Evolutionary conservation across 2,113 vertebrate species (phyloP).

Genomic region (Notothenia coriiceps): DNA sequence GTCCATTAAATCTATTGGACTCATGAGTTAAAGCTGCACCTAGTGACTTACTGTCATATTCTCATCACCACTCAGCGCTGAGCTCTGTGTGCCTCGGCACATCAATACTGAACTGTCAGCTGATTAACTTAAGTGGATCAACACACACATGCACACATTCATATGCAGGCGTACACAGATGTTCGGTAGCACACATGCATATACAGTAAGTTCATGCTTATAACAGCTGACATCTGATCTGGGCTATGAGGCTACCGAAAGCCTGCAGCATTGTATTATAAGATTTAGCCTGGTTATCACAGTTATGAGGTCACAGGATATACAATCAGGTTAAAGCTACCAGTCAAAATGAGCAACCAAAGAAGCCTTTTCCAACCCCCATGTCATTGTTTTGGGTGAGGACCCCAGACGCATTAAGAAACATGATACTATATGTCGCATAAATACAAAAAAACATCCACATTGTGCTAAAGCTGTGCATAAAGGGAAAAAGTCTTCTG

Average conservation of each 20-base stretch:
- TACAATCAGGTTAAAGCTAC: slow-evolving; percentile 44
- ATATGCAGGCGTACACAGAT: neutral
- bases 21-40: slow-evolving; percentile 62
- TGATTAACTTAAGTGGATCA: slow-evolving; percentile 75
- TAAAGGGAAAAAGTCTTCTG: slow-evolving; percentile 61
- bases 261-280: slow-evolving; percentile 10
- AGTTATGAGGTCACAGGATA: slow-evolving; percentile 19
- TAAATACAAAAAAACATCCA: neutral
- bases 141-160: slow-evolving; percentile 7
- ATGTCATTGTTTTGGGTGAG: slow-evolving; percentile 25
- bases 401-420: neutral
- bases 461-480: slow-evolving; percentile 26
- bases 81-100: slow-evolving; percentile 30
- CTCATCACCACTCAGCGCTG: slow-evolving; percentile 56
- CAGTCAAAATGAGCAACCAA: slow-evolving; percentile 37
- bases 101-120: slow-evolving; percentile 60
- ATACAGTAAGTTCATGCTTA: neutral
- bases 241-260: neutral
- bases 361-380: neutral
- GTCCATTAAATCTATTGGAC: slow-evolving; percentile 76
- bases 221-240: neutral
- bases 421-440: slow-evolving; percentile 29
- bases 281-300: slow-evolving; percentile 12
- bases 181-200: neutral
- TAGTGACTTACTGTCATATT: slow-evolving; percentile 77